Evolutionary conservation across 2,797 vertebrate genomes (phyloP).

Genomic region (Thaleichthys pacificus): DNA sequence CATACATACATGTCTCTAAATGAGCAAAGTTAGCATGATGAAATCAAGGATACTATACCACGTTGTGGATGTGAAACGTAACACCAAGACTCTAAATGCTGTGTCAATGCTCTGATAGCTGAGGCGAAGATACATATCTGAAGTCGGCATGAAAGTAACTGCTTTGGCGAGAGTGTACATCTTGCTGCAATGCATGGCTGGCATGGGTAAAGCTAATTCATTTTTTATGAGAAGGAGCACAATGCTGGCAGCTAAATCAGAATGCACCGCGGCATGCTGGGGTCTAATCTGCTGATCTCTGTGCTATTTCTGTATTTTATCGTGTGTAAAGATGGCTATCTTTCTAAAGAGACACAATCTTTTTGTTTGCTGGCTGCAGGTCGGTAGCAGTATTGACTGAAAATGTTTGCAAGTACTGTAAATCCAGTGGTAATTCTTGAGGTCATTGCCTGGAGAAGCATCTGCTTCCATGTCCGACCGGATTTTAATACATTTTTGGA

Average conservation of each 20-base stretch:
- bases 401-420: conserved; percentile 49
- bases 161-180: not conserved
- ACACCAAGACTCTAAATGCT: not conserved
- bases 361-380: conserved; percentile 59
- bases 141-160: not conserved
- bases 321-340: conserved; percentile 55
- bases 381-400: conserved; percentile 56
- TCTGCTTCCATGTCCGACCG: conserved; percentile 20
- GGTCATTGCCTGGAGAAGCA: conserved; percentile 35
- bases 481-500: conserved; percentile 26
- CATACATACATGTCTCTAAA: conserved; percentile 15
- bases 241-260: conserved; percentile 63
- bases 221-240: conserved; percentile 66
- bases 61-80: not conserved
- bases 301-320: conserved; percentile 65
- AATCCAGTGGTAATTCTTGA: conserved; percentile 52
- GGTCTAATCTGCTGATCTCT: conserved; percentile 55
- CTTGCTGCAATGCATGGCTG: conserved; percentile 23
- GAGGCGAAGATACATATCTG: not conserved
- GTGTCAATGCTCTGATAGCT: not conserved
- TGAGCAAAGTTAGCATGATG: conserved; percentile 3
- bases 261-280: conserved; percentile 61
- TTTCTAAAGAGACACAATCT: conserved; percentile 53
- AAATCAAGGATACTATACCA: not conserved
- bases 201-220: conserved; percentile 53